Evolutionary conservation across 2,888 invertebrate genomes (phyloP).

Genomic region (Pammene aurita): DNA sequence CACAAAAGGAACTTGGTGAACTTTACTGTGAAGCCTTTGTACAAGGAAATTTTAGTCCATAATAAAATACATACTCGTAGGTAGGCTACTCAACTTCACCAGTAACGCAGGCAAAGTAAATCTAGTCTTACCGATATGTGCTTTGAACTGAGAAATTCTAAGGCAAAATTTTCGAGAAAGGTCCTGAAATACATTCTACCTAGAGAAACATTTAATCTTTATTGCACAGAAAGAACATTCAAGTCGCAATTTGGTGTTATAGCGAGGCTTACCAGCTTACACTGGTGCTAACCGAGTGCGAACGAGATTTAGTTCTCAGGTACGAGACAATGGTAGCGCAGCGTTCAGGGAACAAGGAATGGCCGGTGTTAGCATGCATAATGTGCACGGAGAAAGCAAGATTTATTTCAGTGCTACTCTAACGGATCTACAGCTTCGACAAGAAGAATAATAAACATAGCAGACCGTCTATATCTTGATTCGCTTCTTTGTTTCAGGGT

Average conservation of each 20-base stretch:
- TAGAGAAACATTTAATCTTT: constrained; percentile 27
- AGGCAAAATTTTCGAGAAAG: not conserved
- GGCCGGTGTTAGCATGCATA: constrained; percentile 68
- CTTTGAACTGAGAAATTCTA: not conserved
- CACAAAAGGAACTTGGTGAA: constrained; percentile 3
- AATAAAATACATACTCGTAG: not conserved
- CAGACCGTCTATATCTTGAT: constrained; percentile 44
- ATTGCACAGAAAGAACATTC: constrained; percentile 31
- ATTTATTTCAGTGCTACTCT: constrained; percentile 65
- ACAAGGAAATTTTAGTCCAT: not conserved
- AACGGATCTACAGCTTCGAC: constrained; percentile 52
- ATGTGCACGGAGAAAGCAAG: constrained; percentile 71
- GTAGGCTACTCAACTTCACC: too few relatives aligned
- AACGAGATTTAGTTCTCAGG: constrained; percentile 44
- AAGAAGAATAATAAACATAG: constrained; percentile 49
- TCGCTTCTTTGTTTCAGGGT: constrained; percentile 12
- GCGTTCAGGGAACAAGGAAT: constrained; percentile 52
- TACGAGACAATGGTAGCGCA: constrained; percentile 44
- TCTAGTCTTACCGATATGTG: not conserved
- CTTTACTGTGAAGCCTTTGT: not conserved
- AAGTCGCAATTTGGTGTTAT: constrained; percentile 30
- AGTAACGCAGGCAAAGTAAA: too few relatives aligned
- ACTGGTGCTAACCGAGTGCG: constrained; percentile 33
- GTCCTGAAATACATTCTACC: constrained; percentile 22
- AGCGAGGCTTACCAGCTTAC: constrained; percentile 34